Conservation (phyloP, 2,888 invertebrate species). For the Helobdella robusta region DNA sequence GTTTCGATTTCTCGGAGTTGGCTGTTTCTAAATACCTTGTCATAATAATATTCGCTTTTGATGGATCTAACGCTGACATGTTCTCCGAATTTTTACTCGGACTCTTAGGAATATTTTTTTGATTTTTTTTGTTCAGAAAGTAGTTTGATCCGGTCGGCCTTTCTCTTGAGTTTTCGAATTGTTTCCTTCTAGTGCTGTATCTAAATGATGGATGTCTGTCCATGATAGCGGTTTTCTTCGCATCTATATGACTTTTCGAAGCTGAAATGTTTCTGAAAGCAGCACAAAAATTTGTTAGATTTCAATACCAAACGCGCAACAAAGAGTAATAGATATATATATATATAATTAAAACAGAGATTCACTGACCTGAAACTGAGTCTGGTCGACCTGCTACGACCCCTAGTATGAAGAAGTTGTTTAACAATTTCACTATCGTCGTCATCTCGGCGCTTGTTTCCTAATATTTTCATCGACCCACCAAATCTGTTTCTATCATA, state of each 20-base stretch:
- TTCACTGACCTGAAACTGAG: neutral
- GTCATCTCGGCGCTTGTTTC: no score
- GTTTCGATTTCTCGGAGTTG: neutral
- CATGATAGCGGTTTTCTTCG: neutral
- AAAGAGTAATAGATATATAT: no score
- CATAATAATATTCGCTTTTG: no score
- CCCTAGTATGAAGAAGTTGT: no score
- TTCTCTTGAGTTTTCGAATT: neutral
- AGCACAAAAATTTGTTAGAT: no score
- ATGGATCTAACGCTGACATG: no score
- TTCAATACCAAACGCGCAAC: no score
- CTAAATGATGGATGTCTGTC: constrained; percentile 23
- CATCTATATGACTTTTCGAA: no score
- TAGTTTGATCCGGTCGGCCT: neutral
- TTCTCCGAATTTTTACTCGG: no score
- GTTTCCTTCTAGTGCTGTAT: neutral
- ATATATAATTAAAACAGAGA: no score
- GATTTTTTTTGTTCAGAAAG: neutral
- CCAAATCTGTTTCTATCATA: constrained; percentile 11
- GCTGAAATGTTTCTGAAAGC: no score
- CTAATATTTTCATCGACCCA: constrained; percentile 17
- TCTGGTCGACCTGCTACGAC: neutral
- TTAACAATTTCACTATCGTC: no score
- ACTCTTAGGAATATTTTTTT: neutral
- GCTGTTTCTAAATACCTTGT: neutral